phyloP scores from a whole-genome alignment of 2,113 vertebrate species.

The Channa argus region DNA sequence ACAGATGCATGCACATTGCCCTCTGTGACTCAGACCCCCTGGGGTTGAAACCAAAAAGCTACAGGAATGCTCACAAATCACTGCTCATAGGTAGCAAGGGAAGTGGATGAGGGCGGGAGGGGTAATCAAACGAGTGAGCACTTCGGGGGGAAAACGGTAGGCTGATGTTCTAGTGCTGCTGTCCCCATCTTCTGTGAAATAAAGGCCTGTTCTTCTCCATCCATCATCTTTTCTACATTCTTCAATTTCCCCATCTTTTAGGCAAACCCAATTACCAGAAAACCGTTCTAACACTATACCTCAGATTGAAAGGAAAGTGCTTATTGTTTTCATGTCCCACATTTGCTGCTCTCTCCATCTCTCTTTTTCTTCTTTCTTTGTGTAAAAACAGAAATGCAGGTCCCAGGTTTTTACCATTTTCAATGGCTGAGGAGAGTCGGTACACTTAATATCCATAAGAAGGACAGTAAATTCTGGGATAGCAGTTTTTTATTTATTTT shows the following conservation, averaged over 20 bases:
- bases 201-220: slow-evolving; percentile 28
- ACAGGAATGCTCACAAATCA: slow-evolving; percentile 55
- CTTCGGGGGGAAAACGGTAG: slow-evolving; percentile 60
- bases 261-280: slow-evolving; percentile 65
- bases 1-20: slow-evolving; percentile 40
- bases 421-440: slow-evolving; percentile 36
- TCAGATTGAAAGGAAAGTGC: slow-evolving; percentile 61
- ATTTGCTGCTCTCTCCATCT: slow-evolving; percentile 24
- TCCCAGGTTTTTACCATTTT: slow-evolving; percentile 48
- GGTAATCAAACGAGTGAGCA: slow-evolving; percentile 68
- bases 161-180: slow-evolving; percentile 50
- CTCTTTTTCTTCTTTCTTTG: slow-evolving; percentile 14
- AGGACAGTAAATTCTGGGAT: slow-evolving; percentile 49
- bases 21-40: slow-evolving; percentile 46
- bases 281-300: slow-evolving; percentile 30
- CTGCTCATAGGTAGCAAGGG: slow-evolving; percentile 36
- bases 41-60: slow-evolving; percentile 55
- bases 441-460: slow-evolving; percentile 62
- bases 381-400: slow-evolving; percentile 43
- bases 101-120: slow-evolving; percentile 48
- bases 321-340: slow-evolving; percentile 57
- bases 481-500: slow-evolving; percentile 61
- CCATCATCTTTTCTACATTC: slow-evolving; percentile 34
- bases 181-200: slow-evolving; percentile 45
- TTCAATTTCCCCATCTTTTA: slow-evolving; percentile 66